phyloP scores from a whole-genome alignment of 1,140 invertebrate genomes.

The Drosophila leontia region DNA sequence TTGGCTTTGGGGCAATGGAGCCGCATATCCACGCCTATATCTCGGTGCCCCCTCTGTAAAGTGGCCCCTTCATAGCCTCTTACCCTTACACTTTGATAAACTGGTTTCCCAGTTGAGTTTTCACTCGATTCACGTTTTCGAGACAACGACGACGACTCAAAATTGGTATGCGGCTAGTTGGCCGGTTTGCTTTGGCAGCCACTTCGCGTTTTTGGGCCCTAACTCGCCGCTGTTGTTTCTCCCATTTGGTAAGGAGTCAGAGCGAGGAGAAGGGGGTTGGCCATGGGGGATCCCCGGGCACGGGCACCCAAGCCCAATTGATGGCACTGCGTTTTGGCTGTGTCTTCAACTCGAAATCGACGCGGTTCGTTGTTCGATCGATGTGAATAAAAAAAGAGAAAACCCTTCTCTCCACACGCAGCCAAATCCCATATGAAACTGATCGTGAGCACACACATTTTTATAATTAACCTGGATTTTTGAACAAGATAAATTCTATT shows the following conservation, averaged over 20 bases:
- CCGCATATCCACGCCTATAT: constrained; percentile 47
- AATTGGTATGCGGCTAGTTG: constrained; percentile 74
- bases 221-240: constrained; percentile 33
- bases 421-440: background rate
- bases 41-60: background rate
- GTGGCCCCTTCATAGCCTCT: background rate
- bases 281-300: constrained; percentile 19
- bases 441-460: constrained; percentile 14
- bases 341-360: constrained; percentile 22
- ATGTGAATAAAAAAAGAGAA: constrained; percentile 60
- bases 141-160: constrained; percentile 58
- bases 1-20: constrained; percentile 36
- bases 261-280: background rate
- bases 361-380: constrained; percentile 35
- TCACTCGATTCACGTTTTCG: constrained; percentile 79
- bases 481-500: background rate
- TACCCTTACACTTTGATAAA: constrained; percentile 27
- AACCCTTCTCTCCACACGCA: constrained; percentile 53
- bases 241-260: constrained; percentile 2
- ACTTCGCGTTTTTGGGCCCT: constrained; percentile 23
- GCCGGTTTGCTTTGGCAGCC: constrained; percentile 35
- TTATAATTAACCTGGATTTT: background rate
- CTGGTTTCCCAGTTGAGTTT: constrained; percentile 78
- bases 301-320: constrained; percentile 51
- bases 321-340: constrained; percentile 55